These are phyloP conservation scores for Balearica regulorum DNA, from an alignment of 2,797 vertebrate species.

Conservation along the genomic window DNA sequence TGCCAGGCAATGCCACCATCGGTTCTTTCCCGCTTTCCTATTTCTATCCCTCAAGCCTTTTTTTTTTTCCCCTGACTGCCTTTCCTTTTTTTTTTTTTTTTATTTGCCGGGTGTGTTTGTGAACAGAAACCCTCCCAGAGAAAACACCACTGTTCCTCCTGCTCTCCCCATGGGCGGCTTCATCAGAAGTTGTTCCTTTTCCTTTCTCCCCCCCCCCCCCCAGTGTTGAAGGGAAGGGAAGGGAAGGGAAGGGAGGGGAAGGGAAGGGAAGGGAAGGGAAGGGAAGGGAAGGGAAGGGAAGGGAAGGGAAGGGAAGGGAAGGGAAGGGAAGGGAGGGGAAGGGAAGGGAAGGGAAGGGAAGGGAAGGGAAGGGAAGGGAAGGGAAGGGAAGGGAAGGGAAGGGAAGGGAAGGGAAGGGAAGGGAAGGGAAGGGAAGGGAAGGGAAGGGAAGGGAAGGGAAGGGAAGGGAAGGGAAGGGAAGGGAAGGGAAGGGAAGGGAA, in stretches of 20 bases:
- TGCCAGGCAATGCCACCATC: neutral
- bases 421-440: neutral
- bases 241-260: no score
- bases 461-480: neutral
- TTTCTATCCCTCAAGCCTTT: neutral
- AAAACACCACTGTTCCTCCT: neutral
- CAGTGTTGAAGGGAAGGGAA: no score
- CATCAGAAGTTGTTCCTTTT: neutral
- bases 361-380: neutral
- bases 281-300: neutral
- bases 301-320: neutral
- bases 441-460: neutral
- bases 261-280: neutral
- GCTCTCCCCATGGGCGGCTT: neutral
- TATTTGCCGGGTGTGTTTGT: neutral
- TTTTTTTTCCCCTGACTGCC: rapidly evolving
- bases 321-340: neutral
- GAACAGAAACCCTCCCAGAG: neutral
- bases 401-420: neutral
- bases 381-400: neutral
- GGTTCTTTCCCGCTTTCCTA: neutral
- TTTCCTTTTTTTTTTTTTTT: neutral
- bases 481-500: neutral
- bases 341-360: neutral
- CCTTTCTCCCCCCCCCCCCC: neutral